These are phyloP conservation scores for Agrochola circellaris DNA, from an alignment of 2,888 invertebrate genomes.

Conservation along the genomic window DNA sequence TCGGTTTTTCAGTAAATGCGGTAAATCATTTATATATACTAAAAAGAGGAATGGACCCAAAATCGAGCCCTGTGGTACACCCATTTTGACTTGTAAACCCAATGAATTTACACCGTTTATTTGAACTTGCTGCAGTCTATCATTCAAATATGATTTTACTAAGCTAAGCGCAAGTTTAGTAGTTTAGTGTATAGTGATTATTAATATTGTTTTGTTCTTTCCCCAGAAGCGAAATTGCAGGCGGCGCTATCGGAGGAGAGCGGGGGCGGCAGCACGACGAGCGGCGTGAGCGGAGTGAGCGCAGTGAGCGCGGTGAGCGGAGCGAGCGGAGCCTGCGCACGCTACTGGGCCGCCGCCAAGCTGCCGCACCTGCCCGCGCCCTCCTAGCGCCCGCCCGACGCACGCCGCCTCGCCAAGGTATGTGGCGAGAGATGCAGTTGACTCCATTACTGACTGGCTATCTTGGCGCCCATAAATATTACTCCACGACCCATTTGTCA, in stretches of 20 bases:
- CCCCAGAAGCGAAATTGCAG: slow-evolving; percentile 87
- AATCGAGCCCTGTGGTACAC: no score
- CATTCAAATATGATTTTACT: no score
- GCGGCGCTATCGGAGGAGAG: slow-evolving; percentile 87
- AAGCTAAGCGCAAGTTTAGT: no score
- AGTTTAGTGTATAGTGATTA: no score
- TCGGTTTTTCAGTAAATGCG: no score
- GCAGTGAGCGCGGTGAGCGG: slow-evolving; percentile 65
- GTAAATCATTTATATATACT: no score
- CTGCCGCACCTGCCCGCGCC: slow-evolving; percentile 89
- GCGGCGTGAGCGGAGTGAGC: slow-evolving; percentile 73
- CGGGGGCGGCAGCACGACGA: slow-evolving; percentile 72
- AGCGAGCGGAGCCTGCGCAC: slow-evolving; percentile 67
- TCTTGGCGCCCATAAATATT: not conserved
- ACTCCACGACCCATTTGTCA: not conserved
- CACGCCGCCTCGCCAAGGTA: slow-evolving; percentile 88
- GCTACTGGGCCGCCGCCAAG: slow-evolving; percentile 87
- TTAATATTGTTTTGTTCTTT: slow-evolving; percentile 17
- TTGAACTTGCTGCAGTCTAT: no score
- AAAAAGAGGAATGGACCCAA: no score
- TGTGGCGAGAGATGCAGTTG: not conserved
- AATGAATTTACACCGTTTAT: no score
- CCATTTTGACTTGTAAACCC: no score
- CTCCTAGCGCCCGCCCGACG: slow-evolving; percentile 89
- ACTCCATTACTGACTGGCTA: not conserved